These are phyloP conservation scores for Oscarella lobularis DNA, from an alignment of 37 sponge, comb jelly and placozoan species.

Conservation along the genomic window DNA sequence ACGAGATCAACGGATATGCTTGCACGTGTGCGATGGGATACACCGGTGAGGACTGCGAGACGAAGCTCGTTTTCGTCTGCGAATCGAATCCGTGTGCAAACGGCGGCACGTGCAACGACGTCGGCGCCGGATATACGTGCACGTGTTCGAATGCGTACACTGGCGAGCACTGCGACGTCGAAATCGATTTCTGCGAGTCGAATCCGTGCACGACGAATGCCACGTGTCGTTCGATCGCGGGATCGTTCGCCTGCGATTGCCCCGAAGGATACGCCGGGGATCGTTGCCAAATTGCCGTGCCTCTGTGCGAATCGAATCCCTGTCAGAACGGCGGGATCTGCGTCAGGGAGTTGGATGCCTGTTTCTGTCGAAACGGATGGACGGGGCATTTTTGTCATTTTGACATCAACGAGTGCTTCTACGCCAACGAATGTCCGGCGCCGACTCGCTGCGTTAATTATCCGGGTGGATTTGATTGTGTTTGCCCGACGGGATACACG, in stretches of 20 bases:
- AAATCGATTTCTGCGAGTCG: conserved; percentile 4
- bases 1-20: background rate
- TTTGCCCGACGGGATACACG: background rate
- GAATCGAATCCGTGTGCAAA: background rate
- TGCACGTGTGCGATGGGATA: background rate
- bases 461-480: conserved; percentile 7
- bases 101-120: background rate
- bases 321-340: background rate
- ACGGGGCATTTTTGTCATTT: conserved; percentile 2
- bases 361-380: conserved; percentile 1
- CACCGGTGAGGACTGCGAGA: background rate
- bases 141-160: background rate
- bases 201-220: background rate
- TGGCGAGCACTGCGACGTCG: background rate
- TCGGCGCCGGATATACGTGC: background rate
- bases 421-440: background rate
- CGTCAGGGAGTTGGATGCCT: background rate
- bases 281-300: background rate
- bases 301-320: background rate
- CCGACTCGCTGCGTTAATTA: background rate
- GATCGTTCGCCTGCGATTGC: background rate
- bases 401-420: conserved; percentile 4
- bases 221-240: background rate
- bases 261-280: background rate
- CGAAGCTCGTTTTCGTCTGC: background rate